A percentile compares a stretch with the other conserved stretches of the same genome.
Evolutionary conservation across 2,113 vertebrate genomes (phyloP).

Genomic region (Haliaeetus leucogaster): DNA sequence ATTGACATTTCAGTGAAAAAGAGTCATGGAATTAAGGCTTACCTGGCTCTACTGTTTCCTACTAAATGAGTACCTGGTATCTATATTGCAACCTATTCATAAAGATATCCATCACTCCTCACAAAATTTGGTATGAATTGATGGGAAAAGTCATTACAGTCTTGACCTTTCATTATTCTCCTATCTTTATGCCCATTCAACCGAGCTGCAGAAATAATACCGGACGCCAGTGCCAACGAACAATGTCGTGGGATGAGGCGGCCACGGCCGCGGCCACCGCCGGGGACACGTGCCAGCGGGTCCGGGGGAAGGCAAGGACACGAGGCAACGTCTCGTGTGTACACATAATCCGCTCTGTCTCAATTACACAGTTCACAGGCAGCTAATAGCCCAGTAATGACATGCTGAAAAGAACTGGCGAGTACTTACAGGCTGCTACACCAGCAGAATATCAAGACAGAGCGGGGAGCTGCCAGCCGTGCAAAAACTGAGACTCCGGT

Average conservation of each 20-base stretch:
- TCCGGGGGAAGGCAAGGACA: not conserved
- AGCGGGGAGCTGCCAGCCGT: fast-evolving
- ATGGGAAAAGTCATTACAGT: not conserved
- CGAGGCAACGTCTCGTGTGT: fast-evolving
- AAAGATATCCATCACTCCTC: not conserved
- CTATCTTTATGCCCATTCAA: not conserved
- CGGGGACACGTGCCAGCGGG: fast-evolving
- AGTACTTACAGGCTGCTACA: not conserved
- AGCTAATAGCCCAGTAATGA: not conserved
- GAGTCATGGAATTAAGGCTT: not conserved
- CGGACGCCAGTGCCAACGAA: fast-evolving
- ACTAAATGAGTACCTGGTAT: not conserved
- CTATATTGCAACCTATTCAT: not conserved
- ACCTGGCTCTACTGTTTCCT: not conserved
- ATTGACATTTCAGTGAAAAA: not conserved
- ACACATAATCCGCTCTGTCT: not conserved
- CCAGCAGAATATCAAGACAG: not conserved
- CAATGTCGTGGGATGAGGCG: fast-evolving
- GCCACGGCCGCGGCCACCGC: fast-evolving
- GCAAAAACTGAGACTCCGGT: fast-evolving
- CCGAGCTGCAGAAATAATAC: not conserved
- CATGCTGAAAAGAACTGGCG: not conserved
- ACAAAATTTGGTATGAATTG: not conserved
- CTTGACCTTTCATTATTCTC: not conserved
- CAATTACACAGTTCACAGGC: not conserved